Evolutionary conservation across 2,113 vertebrate genomes (phyloP), one percentile per base, ranked within the genome.

Genomic region (Benitochromis conjunctus): DNA sequence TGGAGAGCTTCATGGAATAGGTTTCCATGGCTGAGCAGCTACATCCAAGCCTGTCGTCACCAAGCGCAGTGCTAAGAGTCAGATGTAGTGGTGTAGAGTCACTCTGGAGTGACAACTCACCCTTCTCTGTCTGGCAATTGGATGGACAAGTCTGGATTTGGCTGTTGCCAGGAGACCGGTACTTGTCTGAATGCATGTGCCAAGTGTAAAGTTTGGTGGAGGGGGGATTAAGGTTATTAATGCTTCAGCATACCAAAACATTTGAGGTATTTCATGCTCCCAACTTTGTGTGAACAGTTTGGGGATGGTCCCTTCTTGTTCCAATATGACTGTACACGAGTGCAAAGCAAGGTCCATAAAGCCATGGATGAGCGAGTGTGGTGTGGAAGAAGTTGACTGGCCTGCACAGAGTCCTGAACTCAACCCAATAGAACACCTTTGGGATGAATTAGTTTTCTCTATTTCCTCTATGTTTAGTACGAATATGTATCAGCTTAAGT

Each of bases 41-140:
- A 18, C 60, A 64, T 64, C 60, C 9, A 64, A n/a, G 60, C 60
- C 60, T 64, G 31, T n/a, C 10, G 1, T n/a, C 60, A 64, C 31
- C 36, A 64, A 36, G 31, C n/a, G 31, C 60, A 64, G n/a, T 64
- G 18, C 31, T n/a, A 62, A 36, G 31, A 12, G 60, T 64, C 60
- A 64, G 10, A 38, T 64, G 60, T n/a, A 64, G 60, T 64, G 3
- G 18, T 0, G 31, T n/a, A 0, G 36, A 18, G 10, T 38, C 60
- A 38, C 0, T 64, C 31, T 38, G 18, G 31, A 1, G 60, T n/a
- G 60, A 64, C 26, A 26, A 26, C 18, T 38, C 31, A 64, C 0
- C 60, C 31, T n/a, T 64, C 18, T 60, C 31, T 60, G 29, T 34
- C 57, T 60, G 14, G 29, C 5, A 60, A 34, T 34, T 1, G 2